Evolutionary conservation across 2,113 vertebrate genomes (phyloP).

Genomic region (Caranx melampygus): DNA sequence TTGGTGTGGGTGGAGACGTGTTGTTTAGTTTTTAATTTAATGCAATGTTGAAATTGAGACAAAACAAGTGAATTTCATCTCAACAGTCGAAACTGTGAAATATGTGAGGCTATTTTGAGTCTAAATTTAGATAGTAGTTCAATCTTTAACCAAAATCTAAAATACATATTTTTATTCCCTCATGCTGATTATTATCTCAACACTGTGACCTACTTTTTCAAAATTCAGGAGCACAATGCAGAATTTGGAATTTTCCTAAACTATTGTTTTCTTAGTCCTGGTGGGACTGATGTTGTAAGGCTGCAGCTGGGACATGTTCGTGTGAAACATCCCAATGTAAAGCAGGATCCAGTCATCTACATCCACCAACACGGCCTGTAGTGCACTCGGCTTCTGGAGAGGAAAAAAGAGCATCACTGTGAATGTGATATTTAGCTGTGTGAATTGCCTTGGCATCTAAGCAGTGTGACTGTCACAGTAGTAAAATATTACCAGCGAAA

Average conservation of each 20-base stretch:
- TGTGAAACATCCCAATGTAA: neutral
- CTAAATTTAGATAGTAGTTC: neutral
- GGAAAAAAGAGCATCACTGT: neutral
- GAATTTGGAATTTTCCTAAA: too few relatives aligned
- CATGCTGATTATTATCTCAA: neutral
- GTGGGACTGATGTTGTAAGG: neutral
- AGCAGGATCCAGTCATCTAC: neutral
- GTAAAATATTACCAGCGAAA: slow-evolving; percentile 40
- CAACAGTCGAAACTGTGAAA: too few relatives aligned
- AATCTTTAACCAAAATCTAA: neutral
- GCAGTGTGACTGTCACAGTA: slow-evolving; percentile 1
- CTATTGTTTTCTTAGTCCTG: too few relatives aligned
- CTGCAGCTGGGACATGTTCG: neutral
- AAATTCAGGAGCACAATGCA: too few relatives aligned
- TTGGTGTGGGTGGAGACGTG: slow-evolving; percentile 55
- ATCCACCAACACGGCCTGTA: neutral
- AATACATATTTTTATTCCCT: neutral
- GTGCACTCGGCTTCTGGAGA: neutral
- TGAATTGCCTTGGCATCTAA: slow-evolving; percentile 6
- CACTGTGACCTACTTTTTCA: neutral
- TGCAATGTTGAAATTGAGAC: too few relatives aligned
- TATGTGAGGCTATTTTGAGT: too few relatives aligned
- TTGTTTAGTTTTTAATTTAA: slow-evolving; percentile 25
- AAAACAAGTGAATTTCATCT: too few relatives aligned
- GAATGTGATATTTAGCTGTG: slow-evolving; percentile 16